These are phyloP conservation scores for Carollia perspicillata DNA, from an alignment of 2,113 vertebrate species.

Conservation along the genomic window DNA sequence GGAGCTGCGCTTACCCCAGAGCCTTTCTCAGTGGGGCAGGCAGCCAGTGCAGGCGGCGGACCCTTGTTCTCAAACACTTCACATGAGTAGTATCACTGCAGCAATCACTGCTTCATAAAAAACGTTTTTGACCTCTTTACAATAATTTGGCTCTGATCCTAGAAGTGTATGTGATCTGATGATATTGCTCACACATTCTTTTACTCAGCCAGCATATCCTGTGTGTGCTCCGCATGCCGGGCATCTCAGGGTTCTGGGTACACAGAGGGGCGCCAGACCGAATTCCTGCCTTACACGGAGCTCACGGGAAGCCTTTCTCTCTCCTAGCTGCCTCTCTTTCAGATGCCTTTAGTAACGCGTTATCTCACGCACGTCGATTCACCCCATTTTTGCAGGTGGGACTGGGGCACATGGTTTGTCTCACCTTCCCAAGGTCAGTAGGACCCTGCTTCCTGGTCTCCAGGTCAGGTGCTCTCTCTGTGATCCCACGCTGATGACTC, in stretches of 20 bases:
- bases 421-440: background rate
- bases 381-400: background rate
- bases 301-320: background rate
- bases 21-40: background rate
- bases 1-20: background rate
- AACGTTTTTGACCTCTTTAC: background rate
- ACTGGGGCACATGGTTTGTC: background rate
- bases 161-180: background rate
- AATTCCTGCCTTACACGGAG: background rate
- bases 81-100: background rate
- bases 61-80: background rate
- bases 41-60: background rate
- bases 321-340: background rate
- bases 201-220: background rate
- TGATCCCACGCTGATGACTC: background rate
- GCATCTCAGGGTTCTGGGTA: background rate
- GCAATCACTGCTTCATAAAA: background rate
- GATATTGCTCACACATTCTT: background rate
- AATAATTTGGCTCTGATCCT: background rate
- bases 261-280: background rate
- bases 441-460: background rate
- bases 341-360: background rate
- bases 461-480: background rate
- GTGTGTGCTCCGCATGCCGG: background rate
- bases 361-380: background rate